Percentiles rank a stretch among this genome's conserved stretches.
Conservation (phyloP, 2,113 vertebrate species). For the Lota lota region DNA sequence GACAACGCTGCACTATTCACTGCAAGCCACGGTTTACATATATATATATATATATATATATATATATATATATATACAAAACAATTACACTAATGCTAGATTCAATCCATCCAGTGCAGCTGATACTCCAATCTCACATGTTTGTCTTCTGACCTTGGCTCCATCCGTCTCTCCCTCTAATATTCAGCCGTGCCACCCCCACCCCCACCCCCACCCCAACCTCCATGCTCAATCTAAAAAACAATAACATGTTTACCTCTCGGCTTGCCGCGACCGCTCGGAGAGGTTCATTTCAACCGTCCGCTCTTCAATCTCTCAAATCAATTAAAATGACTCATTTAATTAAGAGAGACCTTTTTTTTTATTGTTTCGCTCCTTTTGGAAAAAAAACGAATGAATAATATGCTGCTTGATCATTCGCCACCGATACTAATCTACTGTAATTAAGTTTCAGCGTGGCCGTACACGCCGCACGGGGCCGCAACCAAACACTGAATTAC, state of each 20-base stretch:
- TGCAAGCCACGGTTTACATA: too few species aligned
- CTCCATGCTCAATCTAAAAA: slow-evolving; percentile 36
- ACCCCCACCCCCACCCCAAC: neutral
- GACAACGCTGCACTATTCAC: too few species aligned
- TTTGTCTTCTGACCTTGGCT: slow-evolving; percentile 52
- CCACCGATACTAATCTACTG: slow-evolving; percentile 65
- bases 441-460: slow-evolving; percentile 61
- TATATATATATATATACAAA: too few species aligned
- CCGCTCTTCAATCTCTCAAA: slow-evolving; percentile 66
- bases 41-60: slow-evolving; percentile 12
- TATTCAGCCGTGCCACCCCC: slow-evolving; percentile 45
- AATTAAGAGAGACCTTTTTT: slow-evolving; percentile 51
- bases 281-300: slow-evolving; percentile 66
- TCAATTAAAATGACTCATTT: slow-evolving; percentile 74
- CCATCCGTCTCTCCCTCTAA: slow-evolving; percentile 26
- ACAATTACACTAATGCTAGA: too few species aligned
- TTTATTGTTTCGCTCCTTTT: neutral
- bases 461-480: slow-evolving; percentile 52
- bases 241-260: slow-evolving; percentile 71
- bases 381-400: slow-evolving; percentile 65
- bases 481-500: slow-evolving; percentile 58
- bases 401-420: slow-evolving; percentile 72
- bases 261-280: slow-evolving; percentile 43
- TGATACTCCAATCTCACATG: neutral
- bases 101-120: too few species aligned